These are phyloP conservation scores for Strigamia transsilvanica DNA, from an alignment of 2,888 invertebrate species.

Conservation along the genomic window DNA sequence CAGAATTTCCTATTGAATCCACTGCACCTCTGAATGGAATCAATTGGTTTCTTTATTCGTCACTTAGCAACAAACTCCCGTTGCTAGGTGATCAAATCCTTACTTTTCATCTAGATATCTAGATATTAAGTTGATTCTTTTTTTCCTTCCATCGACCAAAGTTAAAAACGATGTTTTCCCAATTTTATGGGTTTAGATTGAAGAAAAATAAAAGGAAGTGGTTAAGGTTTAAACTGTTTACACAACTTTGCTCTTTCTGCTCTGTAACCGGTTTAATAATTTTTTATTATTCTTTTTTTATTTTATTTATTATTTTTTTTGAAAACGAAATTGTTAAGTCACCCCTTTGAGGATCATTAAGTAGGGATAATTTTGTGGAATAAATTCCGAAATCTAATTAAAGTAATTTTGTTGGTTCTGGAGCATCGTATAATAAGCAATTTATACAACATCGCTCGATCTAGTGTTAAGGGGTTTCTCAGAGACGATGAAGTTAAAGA, in stretches of 20 bases:
- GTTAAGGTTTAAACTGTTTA: slow-evolving; percentile 10
- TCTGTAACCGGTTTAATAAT: neutral
- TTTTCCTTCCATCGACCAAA: neutral
- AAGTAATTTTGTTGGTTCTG: slow-evolving; percentile 5
- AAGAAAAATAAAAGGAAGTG: neutral
- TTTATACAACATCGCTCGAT: neutral
- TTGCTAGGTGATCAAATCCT: neutral
- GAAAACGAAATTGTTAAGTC: neutral
- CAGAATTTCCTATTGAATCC: neutral
- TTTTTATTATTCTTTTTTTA: neutral
- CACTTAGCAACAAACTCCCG: neutral
- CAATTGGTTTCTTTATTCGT: neutral
- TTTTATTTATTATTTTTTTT: too few species aligned
- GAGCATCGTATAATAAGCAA: slow-evolving; percentile 18
- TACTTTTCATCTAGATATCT: neutral
- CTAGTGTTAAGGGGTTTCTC: neutral
- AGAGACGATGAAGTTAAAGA: slow-evolving; percentile 10
- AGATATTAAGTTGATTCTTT: neutral
- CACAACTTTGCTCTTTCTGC: slow-evolving; percentile 28
- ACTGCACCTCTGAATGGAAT: neutral
- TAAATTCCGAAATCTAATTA: slow-evolving; percentile 26
- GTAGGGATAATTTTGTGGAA: slow-evolving; percentile 13
- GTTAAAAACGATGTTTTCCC: neutral
- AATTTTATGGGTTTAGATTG: neutral
- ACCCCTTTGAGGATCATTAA: slow-evolving; percentile 31